Evolutionary conservation across 2,797 vertebrate genomes (phyloP).

Genomic region (Pelodytes ibericus): DNA sequence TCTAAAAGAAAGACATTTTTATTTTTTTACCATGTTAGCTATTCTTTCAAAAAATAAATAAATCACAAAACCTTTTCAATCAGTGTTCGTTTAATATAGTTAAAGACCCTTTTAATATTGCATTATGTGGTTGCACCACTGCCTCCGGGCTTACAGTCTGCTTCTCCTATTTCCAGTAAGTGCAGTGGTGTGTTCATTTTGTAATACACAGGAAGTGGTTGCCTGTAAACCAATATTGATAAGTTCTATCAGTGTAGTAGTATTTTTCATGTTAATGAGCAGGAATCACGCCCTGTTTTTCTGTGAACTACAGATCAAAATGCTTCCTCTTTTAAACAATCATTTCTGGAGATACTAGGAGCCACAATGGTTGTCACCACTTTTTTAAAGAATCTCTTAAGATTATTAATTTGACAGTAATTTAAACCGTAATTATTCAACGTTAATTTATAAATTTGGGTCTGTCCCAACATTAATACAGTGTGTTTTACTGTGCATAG

Average conservation of each 20-base stretch:
- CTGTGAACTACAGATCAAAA: background rate
- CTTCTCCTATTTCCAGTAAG: constrained; percentile 73
- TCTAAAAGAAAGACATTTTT: too few relatives aligned
- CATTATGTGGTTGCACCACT: constrained; percentile 2
- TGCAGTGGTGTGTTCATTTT: constrained; percentile 57
- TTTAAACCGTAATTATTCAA: too few relatives aligned
- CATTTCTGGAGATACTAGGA: background rate
- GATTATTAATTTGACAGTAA: too few relatives aligned
- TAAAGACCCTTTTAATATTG: background rate
- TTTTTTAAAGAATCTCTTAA: too few relatives aligned
- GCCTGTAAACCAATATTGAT: constrained; percentile 66
- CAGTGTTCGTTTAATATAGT: background rate
- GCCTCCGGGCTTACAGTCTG: background rate
- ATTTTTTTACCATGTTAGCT: too few relatives aligned
- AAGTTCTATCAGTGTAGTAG: constrained; percentile 43
- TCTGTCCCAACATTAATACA: too few relatives aligned
- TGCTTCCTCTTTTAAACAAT: background rate
- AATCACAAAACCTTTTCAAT: too few relatives aligned
- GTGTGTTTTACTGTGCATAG: too few relatives aligned
- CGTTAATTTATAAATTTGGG: too few relatives aligned
- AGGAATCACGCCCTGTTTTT: constrained; percentile 10
- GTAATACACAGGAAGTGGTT: constrained; percentile 77
- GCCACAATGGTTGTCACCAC: background rate
- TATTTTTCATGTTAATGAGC: constrained; percentile 18
- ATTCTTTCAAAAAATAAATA: too few relatives aligned